phyloP scores from a whole-genome alignment of 2,113 vertebrate species.

The Hippocampus comes region DNA sequence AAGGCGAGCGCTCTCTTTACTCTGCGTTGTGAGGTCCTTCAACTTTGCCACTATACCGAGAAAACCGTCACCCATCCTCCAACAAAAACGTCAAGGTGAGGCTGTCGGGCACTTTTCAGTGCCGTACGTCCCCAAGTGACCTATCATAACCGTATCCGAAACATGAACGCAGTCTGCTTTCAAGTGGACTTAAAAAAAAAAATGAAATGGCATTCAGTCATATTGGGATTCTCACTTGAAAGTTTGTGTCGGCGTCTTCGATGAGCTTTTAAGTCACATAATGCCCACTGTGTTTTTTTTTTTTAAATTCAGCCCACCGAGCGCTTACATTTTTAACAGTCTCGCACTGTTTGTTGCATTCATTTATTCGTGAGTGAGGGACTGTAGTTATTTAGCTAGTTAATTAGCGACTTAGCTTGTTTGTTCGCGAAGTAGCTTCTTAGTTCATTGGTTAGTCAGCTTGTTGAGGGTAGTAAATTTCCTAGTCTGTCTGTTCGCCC shows the following conservation, averaged over 20 bases:
- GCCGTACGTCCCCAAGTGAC: too few relatives aligned
- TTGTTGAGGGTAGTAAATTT: too few relatives aligned
- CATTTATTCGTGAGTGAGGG: too few relatives aligned
- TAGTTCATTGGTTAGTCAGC: too few relatives aligned
- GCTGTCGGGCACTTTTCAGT: not conserved
- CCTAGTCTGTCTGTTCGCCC: too few relatives aligned
- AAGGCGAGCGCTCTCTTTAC: not conserved
- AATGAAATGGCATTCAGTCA: not conserved
- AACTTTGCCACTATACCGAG: slow-evolving; percentile 39
- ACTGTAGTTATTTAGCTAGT: too few relatives aligned
- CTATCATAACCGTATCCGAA: not conserved
- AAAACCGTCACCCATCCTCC: not conserved
- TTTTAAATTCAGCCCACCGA: not conserved
- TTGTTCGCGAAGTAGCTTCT: too few relatives aligned
- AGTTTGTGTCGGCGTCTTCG: not conserved
- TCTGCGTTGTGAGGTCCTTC: slow-evolving; percentile 38
- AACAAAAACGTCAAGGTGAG: not conserved
- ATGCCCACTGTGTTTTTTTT: not conserved
- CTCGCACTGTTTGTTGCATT: too few relatives aligned
- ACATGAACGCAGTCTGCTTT: not conserved
- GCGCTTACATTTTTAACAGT: too few relatives aligned
- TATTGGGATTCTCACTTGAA: too few relatives aligned
- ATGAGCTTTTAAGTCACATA: not conserved
- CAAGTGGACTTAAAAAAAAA: not conserved
- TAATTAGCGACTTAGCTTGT: too few relatives aligned